Conservation (phyloP, 2,888 invertebrate genomes). For the Sceliomorpha sp. region DNA sequence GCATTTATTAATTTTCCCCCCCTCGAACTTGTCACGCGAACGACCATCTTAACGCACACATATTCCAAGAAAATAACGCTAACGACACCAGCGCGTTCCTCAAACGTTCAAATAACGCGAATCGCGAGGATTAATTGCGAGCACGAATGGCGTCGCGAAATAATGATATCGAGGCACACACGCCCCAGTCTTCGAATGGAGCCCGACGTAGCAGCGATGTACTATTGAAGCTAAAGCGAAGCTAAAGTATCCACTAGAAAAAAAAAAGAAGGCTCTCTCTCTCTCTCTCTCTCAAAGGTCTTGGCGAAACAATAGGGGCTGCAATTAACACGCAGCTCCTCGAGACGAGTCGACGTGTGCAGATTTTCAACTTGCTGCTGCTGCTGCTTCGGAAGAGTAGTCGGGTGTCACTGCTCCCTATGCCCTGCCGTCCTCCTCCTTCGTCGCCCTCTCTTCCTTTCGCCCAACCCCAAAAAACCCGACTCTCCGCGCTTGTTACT, state of each 20-base stretch:
- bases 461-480: too few relatives aligned
- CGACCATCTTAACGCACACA: too few relatives aligned
- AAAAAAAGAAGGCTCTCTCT: too few relatives aligned
- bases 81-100: constrained; percentile 10
- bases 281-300: constrained; percentile 55
- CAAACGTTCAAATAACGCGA: constrained; percentile 40
- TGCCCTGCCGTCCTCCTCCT: too few relatives aligned
- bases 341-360: constrained; percentile 62
- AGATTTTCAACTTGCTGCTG: constrained; percentile 56
- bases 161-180: constrained; percentile 48
- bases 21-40: too few relatives aligned
- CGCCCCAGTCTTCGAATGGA: constrained; percentile 46
- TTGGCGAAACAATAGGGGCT: constrained; percentile 50
- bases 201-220: constrained; percentile 49
- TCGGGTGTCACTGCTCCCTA: constrained; percentile 33
- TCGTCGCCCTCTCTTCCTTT: too few relatives aligned
- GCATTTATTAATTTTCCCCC: too few relatives aligned
- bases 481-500: background rate
- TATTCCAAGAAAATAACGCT: too few relatives aligned
- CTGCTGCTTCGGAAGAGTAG: constrained; percentile 39
- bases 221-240: constrained; percentile 52
- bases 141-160: constrained; percentile 39
- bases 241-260: constrained; percentile 57
- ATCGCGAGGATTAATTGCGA: constrained; percentile 48
- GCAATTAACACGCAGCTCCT: constrained; percentile 62